Evolutionary conservation across 2,888 invertebrate genomes (phyloP), one percentile per base, ranked within the genome.

Genomic region (Diaprepes abbreviatus): DNA sequence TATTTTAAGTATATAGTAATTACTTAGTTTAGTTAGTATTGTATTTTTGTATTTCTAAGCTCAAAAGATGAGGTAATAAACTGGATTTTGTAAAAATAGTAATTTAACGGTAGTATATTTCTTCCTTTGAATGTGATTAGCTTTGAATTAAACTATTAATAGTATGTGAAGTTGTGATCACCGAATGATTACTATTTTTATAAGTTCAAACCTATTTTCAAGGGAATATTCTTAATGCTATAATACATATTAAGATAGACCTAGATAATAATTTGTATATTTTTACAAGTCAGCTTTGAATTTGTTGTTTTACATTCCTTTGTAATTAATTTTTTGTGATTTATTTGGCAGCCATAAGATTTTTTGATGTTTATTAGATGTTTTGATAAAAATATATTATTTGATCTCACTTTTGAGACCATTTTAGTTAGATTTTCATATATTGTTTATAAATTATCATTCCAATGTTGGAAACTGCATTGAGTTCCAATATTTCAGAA

Each of bases 261-360:
- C 6, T 28, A 50, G 14, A 10, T 65, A 48, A 57, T 50, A 40
- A 50, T 69, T 73, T 71, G 66, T 70, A 71, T 64, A 62, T 65
- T 70, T 66, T 66, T 54, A 66, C 67, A 64, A 71, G 60, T 63
- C 67, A 74, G 35, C 17, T 48, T 48, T 60, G 33, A 19, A 19
- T 50, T 33, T 33, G 48, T 36, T 50, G 12, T 36, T 58, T 43
- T 58, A 78, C 79, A 79, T 78, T 78, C 78, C 78, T 74, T 76
- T 73, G 72, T 63, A 71, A 68, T 40, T 66, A 65, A 57, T 66
- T 73, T 75, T 78, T 76, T 79, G 77, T 78, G 78, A 78, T 78
- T 74, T 70, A 71, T 74, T 74, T 78, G 78, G 77, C 77, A 78
- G 77, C 76, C 75, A 78, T 76, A 48, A 31, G 52, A 60, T 38